A percentile compares a stretch with the other conserved stretches of the same genome.
Evolutionary conservation across 2,888 invertebrate genomes (phyloP).

Genomic region (Epsilonema sp.): DNA sequence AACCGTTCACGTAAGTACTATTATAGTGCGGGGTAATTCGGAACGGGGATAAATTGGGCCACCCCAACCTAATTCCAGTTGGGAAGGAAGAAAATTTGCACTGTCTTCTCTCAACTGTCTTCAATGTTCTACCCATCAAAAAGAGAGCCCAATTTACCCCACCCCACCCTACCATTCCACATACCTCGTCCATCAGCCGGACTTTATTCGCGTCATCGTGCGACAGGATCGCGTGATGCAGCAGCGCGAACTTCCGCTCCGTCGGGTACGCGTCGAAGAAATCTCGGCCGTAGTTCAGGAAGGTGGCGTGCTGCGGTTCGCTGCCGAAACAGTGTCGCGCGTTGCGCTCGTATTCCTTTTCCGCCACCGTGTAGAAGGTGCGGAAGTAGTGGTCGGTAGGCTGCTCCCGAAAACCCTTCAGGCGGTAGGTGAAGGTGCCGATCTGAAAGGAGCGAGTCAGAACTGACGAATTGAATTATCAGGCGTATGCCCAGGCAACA

Average conservation of each 20-base stretch:
- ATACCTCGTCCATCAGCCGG: constrained; percentile 23
- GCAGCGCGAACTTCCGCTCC: constrained; percentile 26
- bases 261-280: constrained; percentile 20
- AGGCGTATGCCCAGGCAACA: constrained; percentile 10
- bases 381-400: constrained; percentile 31
- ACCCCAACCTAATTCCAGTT: too few species aligned
- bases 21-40: too few species aligned
- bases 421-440: constrained; percentile 29
- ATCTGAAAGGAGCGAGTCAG: too few species aligned
- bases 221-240: constrained; percentile 28
- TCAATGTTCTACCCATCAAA: too few species aligned
- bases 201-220: constrained; percentile 24
- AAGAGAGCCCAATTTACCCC: too few species aligned
- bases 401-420: constrained; percentile 28
- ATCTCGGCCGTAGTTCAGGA: constrained; percentile 28
- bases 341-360: constrained; percentile 8
- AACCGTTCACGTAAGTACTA: too few species aligned
- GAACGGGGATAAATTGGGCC: too few species aligned
- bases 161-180: too few species aligned
- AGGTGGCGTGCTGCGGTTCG: constrained; percentile 16
- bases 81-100: too few species aligned
- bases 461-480: constrained; percentile 6
- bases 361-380: constrained; percentile 20
- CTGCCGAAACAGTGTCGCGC: constrained; percentile 23
- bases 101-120: too few species aligned